Evolutionary conservation across 1,140 invertebrate species (phyloP).

Genomic region (Dryas iulia): DNA sequence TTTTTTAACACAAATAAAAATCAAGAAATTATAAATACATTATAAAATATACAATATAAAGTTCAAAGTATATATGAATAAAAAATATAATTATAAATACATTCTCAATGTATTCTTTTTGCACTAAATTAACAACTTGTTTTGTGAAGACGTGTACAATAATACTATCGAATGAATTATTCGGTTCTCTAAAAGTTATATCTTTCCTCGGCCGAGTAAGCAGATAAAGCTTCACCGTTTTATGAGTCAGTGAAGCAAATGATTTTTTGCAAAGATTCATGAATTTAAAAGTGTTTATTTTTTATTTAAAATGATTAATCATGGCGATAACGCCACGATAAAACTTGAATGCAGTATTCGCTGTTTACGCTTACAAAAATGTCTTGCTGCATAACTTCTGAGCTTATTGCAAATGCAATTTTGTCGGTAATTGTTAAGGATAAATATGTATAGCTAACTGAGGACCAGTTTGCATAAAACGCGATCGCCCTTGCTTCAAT

Average conservation of each 20-base stretch:
- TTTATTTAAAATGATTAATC: neutral
- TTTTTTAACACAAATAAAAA: too few species aligned
- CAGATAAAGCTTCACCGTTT: neutral
- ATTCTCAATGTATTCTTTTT: neutral
- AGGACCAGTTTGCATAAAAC: conserved; percentile 19
- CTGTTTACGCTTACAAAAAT: neutral
- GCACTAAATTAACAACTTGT: too few species aligned
- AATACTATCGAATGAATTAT: neutral
- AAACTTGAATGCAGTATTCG: neutral
- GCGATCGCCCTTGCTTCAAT: conserved; percentile 17
- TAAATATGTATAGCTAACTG: conserved; percentile 5
- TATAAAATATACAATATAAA: too few species aligned
- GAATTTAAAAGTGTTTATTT: neutral
- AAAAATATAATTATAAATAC: too few species aligned
- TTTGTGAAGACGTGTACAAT: neutral
- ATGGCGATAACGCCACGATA: neutral
- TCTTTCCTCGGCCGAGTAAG: neutral
- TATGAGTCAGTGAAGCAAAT: neutral
- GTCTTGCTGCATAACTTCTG: conserved; percentile 7
- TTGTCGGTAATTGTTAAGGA: conserved; percentile 22
- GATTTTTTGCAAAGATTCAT: neutral
- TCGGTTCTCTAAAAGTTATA: neutral
- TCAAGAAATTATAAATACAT: too few species aligned
- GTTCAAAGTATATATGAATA: neutral
- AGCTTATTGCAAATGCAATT: conserved; percentile 23